Evolutionary conservation across 2,113 vertebrate genomes (phyloP), one percentile per base, ranked within the genome.

Genomic region (Desmodus rotundus): DNA sequence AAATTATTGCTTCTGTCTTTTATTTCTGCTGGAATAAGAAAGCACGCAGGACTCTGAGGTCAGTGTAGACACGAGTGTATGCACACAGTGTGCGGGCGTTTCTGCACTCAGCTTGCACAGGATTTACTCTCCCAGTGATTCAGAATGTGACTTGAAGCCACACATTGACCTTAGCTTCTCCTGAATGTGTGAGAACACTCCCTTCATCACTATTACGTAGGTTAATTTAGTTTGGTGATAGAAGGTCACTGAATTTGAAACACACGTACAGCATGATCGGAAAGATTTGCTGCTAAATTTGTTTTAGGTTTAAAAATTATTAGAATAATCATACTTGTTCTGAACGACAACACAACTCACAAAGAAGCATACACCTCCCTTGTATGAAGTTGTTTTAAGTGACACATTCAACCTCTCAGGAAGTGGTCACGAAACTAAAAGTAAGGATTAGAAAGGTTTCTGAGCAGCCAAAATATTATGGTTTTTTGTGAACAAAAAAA

Each of bases 211-310:
- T 74, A 8, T 41, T 52, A 8, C 17, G n/a, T 33, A 73, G 41
- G 47, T 63, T 91, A 26, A 85, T 70, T 93, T 95, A 84, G 26
- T 83, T 74, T 93, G 36, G 41, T 89, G 78, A 72, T 65, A 65
- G 31, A 95, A 78, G 67, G 45, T 93, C 94, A 61, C 12, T 80
- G 33, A 82, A 81, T 50, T 81, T 43, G 38, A 82, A 94, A 70
- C 67, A 45, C 9, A 72, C 31, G 38, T 43, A 45, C 5, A 41
- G 31, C 47, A 7, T 73, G 45, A 58, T 22, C 72, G 31, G 41
- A 94, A 89, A 77, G 38, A 52, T 63, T 38, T 61, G 36, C 31
- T 63, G 61, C n/a, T 89, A 61, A 72, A 52, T 83, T 76, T 78
- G 36, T 86, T 72, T 65, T 77, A 72, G 61, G 31, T 77, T 14